Evolutionary conservation across 1,140 invertebrate genomes (phyloP).

Genomic region (Drosophila equinoxialis): DNA sequence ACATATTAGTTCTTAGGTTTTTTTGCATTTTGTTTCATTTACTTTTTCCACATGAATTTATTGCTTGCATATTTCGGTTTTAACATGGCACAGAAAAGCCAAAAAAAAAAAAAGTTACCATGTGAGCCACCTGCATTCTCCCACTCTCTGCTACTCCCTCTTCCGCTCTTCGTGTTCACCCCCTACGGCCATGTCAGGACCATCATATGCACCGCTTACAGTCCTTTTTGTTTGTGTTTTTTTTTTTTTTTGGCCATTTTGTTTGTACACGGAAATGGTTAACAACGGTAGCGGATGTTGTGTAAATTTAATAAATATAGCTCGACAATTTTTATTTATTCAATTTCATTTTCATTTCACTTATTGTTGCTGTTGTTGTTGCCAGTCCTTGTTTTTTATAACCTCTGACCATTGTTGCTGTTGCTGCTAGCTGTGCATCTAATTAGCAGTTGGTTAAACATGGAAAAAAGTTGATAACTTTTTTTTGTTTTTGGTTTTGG

Average conservation of each 20-base stretch:
- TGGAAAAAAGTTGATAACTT: slow-evolving; percentile 34
- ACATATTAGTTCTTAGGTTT: slow-evolving; percentile 1
- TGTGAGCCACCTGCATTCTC: background rate
- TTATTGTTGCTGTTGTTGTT: slow-evolving; percentile 2
- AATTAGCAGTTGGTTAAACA: slow-evolving; percentile 57
- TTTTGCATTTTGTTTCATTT: slow-evolving; percentile 45
- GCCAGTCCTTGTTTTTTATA: background rate
- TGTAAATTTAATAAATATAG: slow-evolving; percentile 77
- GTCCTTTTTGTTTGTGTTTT: background rate
- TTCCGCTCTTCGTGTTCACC: background rate
- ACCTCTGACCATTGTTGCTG: background rate
- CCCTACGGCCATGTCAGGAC: background rate
- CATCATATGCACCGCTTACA: slow-evolving; percentile 13
- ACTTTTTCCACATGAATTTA: slow-evolving; percentile 71
- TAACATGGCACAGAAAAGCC: slow-evolving; percentile 26
- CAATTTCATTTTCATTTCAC: slow-evolving; percentile 39
- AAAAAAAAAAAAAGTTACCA: background rate
- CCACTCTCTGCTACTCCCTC: background rate
- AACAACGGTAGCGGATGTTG: slow-evolving; percentile 76
- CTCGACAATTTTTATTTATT: slow-evolving; percentile 66
- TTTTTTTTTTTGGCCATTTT: slow-evolving; percentile 38
- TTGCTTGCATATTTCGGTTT: slow-evolving; percentile 67
- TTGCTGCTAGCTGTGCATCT: slow-evolving; percentile 35
- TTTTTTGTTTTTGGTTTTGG: slow-evolving; percentile 16
- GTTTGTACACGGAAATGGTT: slow-evolving; percentile 69